These are phyloP conservation scores for Orchesellides sinensis DNA, from an alignment of 2,888 invertebrate genomes.

Conservation along the genomic window DNA sequence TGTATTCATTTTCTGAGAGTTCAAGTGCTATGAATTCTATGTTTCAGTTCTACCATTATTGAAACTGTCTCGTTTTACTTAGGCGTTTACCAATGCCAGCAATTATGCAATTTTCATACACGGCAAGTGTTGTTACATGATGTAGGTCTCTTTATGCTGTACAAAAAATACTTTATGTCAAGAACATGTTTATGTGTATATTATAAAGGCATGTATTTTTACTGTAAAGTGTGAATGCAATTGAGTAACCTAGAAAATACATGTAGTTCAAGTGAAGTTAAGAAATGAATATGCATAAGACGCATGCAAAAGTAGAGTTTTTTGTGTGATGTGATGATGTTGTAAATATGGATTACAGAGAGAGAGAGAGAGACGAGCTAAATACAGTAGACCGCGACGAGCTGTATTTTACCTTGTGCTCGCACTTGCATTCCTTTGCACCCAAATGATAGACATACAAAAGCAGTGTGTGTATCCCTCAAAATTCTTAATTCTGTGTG, in stretches of 20 bases:
- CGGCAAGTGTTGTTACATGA: background rate
- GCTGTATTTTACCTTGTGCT: too few relatives aligned
- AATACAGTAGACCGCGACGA: too few relatives aligned
- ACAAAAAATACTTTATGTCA: background rate
- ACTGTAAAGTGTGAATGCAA: too few relatives aligned
- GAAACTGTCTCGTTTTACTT: too few relatives aligned
- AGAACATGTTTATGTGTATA: background rate
- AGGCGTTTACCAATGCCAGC: background rate
- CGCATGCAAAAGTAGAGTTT: background rate
- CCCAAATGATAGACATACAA: too few relatives aligned
- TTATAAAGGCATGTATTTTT: too few relatives aligned
- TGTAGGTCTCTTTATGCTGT: background rate
- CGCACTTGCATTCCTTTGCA: too few relatives aligned
- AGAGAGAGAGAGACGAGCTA: background rate
- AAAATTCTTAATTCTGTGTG: too few relatives aligned
- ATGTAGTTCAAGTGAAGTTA: slow-evolving; percentile 60
- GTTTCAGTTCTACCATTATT: too few relatives aligned
- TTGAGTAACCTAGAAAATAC: slow-evolving; percentile 44
- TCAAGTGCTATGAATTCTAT: background rate
- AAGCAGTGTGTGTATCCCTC: too few relatives aligned
- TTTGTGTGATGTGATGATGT: background rate
- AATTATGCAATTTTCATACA: background rate
- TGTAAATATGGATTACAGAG: background rate
- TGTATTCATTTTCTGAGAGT: background rate
- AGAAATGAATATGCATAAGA: slow-evolving; percentile 48